Percentiles rank a stretch among this genome's conserved stretches.
Evolutionary conservation across 2,797 vertebrate genomes (phyloP).

Genomic region (Strix occidentalis): DNA sequence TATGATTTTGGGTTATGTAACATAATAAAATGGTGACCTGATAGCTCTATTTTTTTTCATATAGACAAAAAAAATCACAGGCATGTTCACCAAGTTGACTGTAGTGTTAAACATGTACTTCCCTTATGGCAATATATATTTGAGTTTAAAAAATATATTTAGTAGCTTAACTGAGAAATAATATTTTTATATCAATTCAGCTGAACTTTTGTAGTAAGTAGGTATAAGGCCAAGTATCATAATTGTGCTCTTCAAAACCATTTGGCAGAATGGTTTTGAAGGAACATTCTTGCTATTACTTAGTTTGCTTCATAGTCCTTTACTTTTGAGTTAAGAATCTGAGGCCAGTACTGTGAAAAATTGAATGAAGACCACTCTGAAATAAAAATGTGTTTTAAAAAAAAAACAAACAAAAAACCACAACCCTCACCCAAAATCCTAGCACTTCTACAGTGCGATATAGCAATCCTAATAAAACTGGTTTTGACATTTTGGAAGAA

Average conservation of each 20-base stretch:
- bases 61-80: background rate
- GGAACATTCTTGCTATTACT: background rate
- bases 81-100: background rate
- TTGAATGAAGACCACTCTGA: background rate
- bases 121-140: background rate
- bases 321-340: background rate
- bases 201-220: background rate
- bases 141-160: background rate
- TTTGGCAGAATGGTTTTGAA: background rate
- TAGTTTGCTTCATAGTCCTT: background rate
- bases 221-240: too few relatives aligned
- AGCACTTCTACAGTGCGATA: background rate
- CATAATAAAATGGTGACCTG: background rate
- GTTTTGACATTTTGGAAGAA: background rate
- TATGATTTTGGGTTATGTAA: background rate
- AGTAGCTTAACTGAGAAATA: background rate
- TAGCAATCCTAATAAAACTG: background rate
- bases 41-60: background rate
- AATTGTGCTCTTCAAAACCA: background rate
- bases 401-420: too few relatives aligned
- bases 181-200: background rate
- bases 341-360: background rate
- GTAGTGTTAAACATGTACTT: background rate
- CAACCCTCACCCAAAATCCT: too few relatives aligned
- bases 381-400: background rate